Evolutionary conservation across 2,888 invertebrate species (phyloP).

Genomic region (Icerya purchasi): DNA sequence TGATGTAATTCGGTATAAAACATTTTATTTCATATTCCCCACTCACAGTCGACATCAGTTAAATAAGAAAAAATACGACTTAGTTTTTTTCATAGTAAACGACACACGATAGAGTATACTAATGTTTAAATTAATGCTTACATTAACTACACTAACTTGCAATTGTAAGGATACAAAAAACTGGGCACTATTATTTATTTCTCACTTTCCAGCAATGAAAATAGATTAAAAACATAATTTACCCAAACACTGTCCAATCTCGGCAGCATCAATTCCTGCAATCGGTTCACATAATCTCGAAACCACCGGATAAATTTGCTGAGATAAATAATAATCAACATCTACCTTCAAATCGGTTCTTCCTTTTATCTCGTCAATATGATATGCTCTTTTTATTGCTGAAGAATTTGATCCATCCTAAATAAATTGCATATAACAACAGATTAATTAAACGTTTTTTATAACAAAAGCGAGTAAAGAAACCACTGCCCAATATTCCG

Average conservation of each 20-base stretch:
- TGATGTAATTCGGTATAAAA: no score
- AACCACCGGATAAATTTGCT: slow-evolving; percentile 92
- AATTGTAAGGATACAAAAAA: no score
- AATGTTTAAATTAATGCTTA: neutral
- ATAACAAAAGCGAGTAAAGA: no score
- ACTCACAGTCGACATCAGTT: no score
- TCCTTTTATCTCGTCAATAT: slow-evolving; percentile 65
- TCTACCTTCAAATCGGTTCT: slow-evolving; percentile 50
- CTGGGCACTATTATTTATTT: no score
- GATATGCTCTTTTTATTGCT: slow-evolving; percentile 81
- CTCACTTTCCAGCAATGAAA: no score
- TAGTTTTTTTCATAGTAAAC: no score
- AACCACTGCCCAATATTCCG: no score
- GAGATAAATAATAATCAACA: slow-evolving; percentile 71
- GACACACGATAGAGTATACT: no score
- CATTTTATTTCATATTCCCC: no score
- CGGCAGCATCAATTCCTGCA: slow-evolving; percentile 73
- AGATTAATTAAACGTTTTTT: no score
- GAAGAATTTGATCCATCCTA: slow-evolving; percentile 53
- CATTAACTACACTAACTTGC: neutral
- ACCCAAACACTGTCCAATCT: slow-evolving; percentile 77
- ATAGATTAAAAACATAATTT: slow-evolving; percentile 23
- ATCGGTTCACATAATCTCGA: slow-evolving; percentile 87
- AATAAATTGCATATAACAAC: slow-evolving; percentile 3
- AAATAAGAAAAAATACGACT: no score